phyloP scores from a whole-genome alignment of 1,140 invertebrate genomes.

The Bombus picipes region DNA sequence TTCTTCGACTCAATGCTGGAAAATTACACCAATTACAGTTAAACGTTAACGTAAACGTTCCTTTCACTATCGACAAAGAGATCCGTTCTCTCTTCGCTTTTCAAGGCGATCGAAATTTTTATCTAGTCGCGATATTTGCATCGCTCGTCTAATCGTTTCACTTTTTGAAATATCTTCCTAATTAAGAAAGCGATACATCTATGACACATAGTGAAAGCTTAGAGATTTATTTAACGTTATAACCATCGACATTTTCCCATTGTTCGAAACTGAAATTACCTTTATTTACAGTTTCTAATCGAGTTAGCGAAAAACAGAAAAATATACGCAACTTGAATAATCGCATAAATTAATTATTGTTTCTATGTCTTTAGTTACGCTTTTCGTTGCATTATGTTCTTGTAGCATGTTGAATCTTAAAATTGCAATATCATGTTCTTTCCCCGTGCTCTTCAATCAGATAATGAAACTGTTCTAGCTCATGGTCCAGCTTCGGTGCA shows the following conservation, averaged over 20 bases:
- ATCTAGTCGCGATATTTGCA: background rate
- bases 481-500: background rate
- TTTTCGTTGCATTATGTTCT: background rate
- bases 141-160: background rate
- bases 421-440: background rate
- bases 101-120: constrained; percentile 35
- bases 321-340: too few species aligned
- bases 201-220: too few species aligned
- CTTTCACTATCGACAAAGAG: constrained; percentile 60
- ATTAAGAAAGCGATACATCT: too few species aligned
- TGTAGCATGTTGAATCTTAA: background rate
- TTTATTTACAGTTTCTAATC: too few species aligned
- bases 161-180: background rate
- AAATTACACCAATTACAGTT: constrained; percentile 17
- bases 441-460: background rate
- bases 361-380: too few species aligned
- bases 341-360: too few species aligned
- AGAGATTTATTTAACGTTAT: too few species aligned
- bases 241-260: too few species aligned
- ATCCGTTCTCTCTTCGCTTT: background rate
- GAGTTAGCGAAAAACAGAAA: too few species aligned
- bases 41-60: constrained; percentile 11
- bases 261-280: too few species aligned
- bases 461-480: background rate
- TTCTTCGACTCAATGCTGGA: background rate